Conservation (phyloP, 1,140 invertebrate genomes). For the Saxidomus purpurata region DNA sequence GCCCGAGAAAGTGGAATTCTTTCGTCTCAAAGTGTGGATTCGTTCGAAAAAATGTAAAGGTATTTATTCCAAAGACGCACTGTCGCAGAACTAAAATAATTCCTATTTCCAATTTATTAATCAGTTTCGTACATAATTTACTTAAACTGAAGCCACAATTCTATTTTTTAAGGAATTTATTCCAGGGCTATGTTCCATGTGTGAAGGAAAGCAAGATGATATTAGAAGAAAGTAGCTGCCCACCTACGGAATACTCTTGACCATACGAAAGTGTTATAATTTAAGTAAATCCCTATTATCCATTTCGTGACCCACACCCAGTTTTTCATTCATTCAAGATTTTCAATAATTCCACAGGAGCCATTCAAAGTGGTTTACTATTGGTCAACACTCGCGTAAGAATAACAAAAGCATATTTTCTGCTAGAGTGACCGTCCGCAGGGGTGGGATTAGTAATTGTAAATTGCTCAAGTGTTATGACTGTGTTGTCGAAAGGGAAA, state of each 20-base stretch:
- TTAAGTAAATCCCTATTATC: conserved; percentile 3
- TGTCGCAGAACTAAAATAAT: too few species aligned
- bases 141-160: not conserved
- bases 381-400: not conserved
- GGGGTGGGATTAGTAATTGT: not conserved
- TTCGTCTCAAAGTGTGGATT: too few species aligned
- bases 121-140: not conserved
- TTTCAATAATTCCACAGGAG: not conserved
- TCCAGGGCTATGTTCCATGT: not conserved
- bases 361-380: not conserved
- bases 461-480: not conserved
- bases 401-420: conserved; percentile 31
- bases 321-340: conserved; percentile 4
- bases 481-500: not conserved
- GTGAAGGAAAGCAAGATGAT: not conserved
- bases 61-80: too few species aligned
- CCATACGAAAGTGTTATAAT: not conserved
- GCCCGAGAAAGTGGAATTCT: too few species aligned
- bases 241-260: not conserved
- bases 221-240: not conserved
- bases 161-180: not conserved
- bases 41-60: too few species aligned
- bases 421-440: not conserved
- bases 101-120: not conserved
- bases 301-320: conserved; percentile 17